Percentiles rank a stretch among this genome's conserved stretches.
Conservation (phyloP, 2,888 invertebrate genomes). For the Lasioglossum lativentre region DNA sequence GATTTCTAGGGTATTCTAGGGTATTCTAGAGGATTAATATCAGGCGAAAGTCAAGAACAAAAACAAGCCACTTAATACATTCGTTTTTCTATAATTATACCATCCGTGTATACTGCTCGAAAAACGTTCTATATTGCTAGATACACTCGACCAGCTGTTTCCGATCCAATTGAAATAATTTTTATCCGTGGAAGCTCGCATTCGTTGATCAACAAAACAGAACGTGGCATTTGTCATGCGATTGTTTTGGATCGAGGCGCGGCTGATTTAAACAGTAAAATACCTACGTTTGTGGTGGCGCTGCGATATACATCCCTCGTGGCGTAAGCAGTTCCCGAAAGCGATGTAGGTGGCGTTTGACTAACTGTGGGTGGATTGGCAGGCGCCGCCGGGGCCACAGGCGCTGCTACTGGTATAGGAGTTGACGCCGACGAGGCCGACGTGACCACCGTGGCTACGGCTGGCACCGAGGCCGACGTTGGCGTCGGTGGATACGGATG, state of each 20-base stretch:
- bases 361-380: slow-evolving; percentile 80
- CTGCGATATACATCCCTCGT: slow-evolving; percentile 81
- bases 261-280: slow-evolving; percentile 42
- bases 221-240: slow-evolving; percentile 21
- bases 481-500: slow-evolving; percentile 83
- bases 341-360: slow-evolving; percentile 84
- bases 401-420: slow-evolving; percentile 75
- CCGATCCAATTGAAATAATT: neutral
- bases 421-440: slow-evolving; percentile 76
- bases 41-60: slow-evolving; percentile 68
- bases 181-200: neutral
- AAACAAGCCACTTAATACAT: slow-evolving; percentile 35
- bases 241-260: neutral
- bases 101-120: neutral
- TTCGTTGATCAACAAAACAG: neutral
- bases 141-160: neutral
- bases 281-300: slow-evolving; percentile 81
- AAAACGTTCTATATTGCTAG: neutral
- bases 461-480: slow-evolving; percentile 73
- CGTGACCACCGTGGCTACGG: slow-evolving; percentile 65
- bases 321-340: slow-evolving; percentile 81
- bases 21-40: no score
- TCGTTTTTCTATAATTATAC: neutral
- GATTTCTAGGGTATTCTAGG: no score
- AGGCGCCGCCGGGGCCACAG: slow-evolving; percentile 59